phyloP scores from a whole-genome alignment of 1,140 invertebrate species.

The Lepidostoma basale region DNA sequence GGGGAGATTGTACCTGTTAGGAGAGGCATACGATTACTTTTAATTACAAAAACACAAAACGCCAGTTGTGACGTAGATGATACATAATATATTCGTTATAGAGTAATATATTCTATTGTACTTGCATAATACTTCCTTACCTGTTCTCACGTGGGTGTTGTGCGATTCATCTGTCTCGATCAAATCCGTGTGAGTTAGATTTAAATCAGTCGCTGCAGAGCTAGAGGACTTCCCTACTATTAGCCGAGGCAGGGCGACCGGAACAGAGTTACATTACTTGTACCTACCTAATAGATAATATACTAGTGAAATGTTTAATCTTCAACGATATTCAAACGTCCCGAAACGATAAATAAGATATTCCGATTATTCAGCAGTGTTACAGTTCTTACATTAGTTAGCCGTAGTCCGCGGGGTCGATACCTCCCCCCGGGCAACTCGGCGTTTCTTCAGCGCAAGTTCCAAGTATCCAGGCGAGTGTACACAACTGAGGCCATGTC shows the following conservation, averaged over 20 bases:
- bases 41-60: slow-evolving; percentile 4
- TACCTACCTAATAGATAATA: slow-evolving; percentile 1
- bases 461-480: too few species aligned
- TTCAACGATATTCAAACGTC: slow-evolving; percentile 17
- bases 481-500: too few species aligned
- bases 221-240: slow-evolving; percentile 20
- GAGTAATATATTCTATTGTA: too few species aligned
- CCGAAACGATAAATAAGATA: too few species aligned
- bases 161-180: slow-evolving; percentile 19
- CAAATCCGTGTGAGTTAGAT: slow-evolving; percentile 12
- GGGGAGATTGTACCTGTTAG: not conserved
- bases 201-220: slow-evolving; percentile 17
- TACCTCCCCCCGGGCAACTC: too few species aligned
- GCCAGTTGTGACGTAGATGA: slow-evolving; percentile 24
- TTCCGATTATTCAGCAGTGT: too few species aligned
- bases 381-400: too few species aligned
- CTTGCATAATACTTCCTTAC: slow-evolving; percentile 24
- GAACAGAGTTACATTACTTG: not conserved
- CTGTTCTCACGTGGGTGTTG: slow-evolving; percentile 15
- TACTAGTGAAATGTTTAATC: slow-evolving; percentile 4
- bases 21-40: not conserved
- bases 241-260: not conserved
- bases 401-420: too few species aligned
- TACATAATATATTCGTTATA: slow-evolving; percentile 14
- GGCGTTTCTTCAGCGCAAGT: too few species aligned